These are phyloP conservation scores for Ophioninae sp. DNA, from an alignment of 2,888 invertebrate genomes.

Conservation along the genomic window DNA sequence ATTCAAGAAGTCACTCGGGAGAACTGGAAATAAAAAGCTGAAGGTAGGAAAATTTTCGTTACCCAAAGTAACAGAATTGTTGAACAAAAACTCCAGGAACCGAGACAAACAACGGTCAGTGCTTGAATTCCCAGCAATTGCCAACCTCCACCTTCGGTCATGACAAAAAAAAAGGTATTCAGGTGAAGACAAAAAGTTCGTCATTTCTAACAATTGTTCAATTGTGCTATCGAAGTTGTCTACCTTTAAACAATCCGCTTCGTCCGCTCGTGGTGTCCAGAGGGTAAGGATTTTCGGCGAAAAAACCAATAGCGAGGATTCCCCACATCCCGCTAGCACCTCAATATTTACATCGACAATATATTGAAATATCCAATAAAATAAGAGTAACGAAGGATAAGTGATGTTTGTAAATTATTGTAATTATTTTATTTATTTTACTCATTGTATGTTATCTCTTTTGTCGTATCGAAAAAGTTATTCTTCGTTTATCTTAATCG, in stretches of 20 bases:
- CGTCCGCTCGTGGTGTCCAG: constrained; percentile 90
- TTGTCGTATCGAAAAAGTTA: neutral
- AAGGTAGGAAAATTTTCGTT: constrained; percentile 37
- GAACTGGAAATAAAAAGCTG: neutral
- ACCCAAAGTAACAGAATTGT: constrained; percentile 90
- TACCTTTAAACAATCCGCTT: constrained; percentile 89
- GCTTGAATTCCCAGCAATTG: constrained; percentile 92
- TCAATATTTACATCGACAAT: constrained; percentile 41
- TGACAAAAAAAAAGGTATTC: neutral
- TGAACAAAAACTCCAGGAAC: constrained; percentile 88
- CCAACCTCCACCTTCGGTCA: constrained; percentile 88
- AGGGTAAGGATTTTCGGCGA: constrained; percentile 92
- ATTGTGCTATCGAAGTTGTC: constrained; percentile 10
- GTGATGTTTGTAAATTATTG: too few species aligned
- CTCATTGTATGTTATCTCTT: neutral
- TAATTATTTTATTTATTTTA: neutral
- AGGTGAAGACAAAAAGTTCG: neutral
- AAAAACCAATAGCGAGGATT: constrained; percentile 92
- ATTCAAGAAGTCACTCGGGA: neutral
- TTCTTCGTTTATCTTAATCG: constrained; percentile 7
- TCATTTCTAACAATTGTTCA: neutral
- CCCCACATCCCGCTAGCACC: constrained; percentile 85
- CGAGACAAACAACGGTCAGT: constrained; percentile 87
- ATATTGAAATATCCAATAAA: neutral
- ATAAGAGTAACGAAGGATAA: neutral